Conservation (phyloP, 2,797 vertebrate genomes). For the Australoheros facetus region DNA sequence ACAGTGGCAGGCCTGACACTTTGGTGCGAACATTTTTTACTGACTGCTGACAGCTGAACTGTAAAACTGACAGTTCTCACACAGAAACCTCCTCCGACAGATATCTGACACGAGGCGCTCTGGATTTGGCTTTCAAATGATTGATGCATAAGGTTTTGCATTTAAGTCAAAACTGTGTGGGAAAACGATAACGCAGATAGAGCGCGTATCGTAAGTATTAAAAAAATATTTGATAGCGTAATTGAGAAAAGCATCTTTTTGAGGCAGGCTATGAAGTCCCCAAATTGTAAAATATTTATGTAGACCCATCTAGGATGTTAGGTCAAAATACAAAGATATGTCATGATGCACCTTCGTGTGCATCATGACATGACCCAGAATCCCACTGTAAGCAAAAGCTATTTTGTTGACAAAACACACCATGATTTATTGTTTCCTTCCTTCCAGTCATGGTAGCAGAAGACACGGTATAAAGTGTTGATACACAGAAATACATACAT, state of each 20-base stretch:
- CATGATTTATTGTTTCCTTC: constrained; percentile 16
- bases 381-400: constrained; percentile 7
- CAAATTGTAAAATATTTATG: not conserved
- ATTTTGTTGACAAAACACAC: constrained; percentile 21
- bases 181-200: not conserved
- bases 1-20: constrained; percentile 5
- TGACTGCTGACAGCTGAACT: constrained; percentile 6
- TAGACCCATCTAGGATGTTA: not conserved
- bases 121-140: not conserved
- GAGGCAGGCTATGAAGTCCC: not conserved
- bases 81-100: not conserved
- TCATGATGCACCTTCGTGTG: not conserved
- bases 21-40: not conserved
- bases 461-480: not conserved
- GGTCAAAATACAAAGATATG: not conserved
- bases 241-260: not conserved
- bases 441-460: not conserved
- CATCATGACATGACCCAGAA: constrained; percentile 4
- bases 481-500: not conserved
- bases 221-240: not conserved
- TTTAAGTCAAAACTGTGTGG: not conserved
- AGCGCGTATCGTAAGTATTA: no score
- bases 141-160: not conserved
- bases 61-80: not conserved
- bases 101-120: not conserved